Evolutionary conservation across 1,140 invertebrate species (phyloP), one percentile per base, ranked within the genome.

Genomic region (Diprion similis): DNA sequence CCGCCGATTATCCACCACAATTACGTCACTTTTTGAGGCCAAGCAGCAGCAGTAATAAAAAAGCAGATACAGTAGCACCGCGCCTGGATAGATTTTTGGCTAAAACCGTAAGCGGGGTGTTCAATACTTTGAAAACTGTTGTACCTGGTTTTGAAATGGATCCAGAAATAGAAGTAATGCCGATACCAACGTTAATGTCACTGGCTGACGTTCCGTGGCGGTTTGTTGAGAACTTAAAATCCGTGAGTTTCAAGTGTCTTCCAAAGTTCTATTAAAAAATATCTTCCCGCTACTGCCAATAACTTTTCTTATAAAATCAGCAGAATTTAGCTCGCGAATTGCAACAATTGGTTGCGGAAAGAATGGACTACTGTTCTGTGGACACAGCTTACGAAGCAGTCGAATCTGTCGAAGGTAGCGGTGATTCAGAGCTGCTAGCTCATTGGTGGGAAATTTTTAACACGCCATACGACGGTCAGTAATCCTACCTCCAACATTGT

Each of bases 111-210:
- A 87, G 80, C 18, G 86, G 86, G 8, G 84, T 85, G 13, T 86
- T 85, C 68, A 87, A 86, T 65, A 86, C 85, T 0, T 68, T 87
- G 15, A 86, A 79, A 75, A 86, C 84, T 0, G 86, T 87, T 8
- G 86, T 87, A 1, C 85, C 86, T 37, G 85, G 85, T 9, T 87
- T 87, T 45, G 86, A 87, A 77, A 78, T 86, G 70, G 85, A 86
- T 70, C 79, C 84, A 17, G 85, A 87, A 46, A 84, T 86, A n/a
- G 84, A 86, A 13, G 73, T 73, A 37, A 15, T 76, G 11, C 78
- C 80, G 8, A 68, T 84, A 37, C 84, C 85, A 24, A 86, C 82
- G 18, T 72, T 87, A 17, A 86, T 87, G 84, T 81, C 86, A 1
- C 70, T 87, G n/a, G 78, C 84, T 18, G 86, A 87, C 68, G 83